These are phyloP conservation scores for Actinia tenebrosa DNA, from an alignment of 64 coral and sea anemone species.

Conservation along the genomic window DNA sequence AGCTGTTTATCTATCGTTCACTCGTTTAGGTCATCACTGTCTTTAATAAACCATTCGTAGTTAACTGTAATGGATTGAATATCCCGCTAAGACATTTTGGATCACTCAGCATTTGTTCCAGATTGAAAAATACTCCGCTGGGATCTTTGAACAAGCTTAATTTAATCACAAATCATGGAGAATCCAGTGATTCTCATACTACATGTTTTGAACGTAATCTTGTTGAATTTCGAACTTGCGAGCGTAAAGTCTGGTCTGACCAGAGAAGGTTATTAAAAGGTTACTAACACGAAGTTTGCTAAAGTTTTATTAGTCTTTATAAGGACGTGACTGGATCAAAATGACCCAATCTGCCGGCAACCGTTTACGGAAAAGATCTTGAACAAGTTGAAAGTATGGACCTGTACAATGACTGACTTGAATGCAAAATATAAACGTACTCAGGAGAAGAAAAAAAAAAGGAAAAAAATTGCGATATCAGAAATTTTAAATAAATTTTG, in stretches of 20 bases:
- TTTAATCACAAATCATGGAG: neutral
- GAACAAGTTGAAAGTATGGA: neutral
- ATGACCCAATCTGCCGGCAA: neutral
- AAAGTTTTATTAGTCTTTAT: neutral
- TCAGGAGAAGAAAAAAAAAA: neutral
- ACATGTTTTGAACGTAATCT: neutral
- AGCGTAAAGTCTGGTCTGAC: neutral
- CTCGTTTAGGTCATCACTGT: neutral
- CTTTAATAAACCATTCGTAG: neutral
- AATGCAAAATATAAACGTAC: neutral
- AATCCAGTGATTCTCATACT: neutral
- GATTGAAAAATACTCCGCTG: neutral
- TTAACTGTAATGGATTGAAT: conserved; percentile 8
- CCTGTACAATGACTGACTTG: neutral
- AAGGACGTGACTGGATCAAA: neutral
- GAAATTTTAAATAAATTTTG: neutral
- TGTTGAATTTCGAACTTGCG: neutral
- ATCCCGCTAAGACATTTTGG: conserved; percentile 10
- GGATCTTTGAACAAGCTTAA: neutral
- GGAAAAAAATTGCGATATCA: neutral
- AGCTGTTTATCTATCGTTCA: neutral
- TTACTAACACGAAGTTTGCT: neutral
- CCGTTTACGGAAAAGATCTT: neutral
- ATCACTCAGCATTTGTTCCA: neutral
- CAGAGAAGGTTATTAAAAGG: neutral